Conservation (phyloP, 2,888 invertebrate species). For the Zele albiditarsus region DNA sequence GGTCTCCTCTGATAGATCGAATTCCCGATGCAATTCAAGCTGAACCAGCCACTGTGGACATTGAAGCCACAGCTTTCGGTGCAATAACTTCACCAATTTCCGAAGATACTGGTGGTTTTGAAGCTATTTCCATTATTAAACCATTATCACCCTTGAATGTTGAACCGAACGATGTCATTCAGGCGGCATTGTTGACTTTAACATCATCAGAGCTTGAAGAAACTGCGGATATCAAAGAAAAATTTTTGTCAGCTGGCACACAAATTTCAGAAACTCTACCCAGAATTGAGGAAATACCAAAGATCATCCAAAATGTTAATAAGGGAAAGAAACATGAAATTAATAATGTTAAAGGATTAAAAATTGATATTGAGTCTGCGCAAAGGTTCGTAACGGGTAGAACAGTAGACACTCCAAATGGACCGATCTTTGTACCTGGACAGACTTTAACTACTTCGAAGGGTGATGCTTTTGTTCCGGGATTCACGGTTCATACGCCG, state of each 20-base stretch:
- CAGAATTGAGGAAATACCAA: conserved; percentile 78
- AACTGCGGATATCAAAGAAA: conserved; percentile 78
- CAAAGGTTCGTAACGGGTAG: conserved; percentile 83
- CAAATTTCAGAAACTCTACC: conserved; percentile 78
- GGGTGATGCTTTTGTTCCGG: conserved; percentile 82
- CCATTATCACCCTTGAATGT: conserved; percentile 77
- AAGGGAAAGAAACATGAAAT: conserved; percentile 77
- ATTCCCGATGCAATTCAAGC: conserved; percentile 75
- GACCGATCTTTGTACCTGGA: conserved; percentile 83
- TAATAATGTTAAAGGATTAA: conserved; percentile 79
- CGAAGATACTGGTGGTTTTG: conserved; percentile 76
- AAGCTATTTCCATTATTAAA: conserved; percentile 78
- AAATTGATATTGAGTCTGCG: conserved; percentile 79
- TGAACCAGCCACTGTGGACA: conserved; percentile 75
- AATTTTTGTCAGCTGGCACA: conserved; percentile 74
- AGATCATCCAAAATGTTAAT: conserved; percentile 74
- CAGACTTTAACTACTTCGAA: conserved; percentile 82
- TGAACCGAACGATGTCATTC: conserved; percentile 73
- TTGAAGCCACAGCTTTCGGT: conserved; percentile 69
- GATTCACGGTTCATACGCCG: conserved; percentile 81
- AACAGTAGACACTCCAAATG: conserved; percentile 81
- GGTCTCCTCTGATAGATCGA: conserved; percentile 59
- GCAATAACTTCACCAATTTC: conserved; percentile 72
- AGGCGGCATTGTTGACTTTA: conserved; percentile 75
- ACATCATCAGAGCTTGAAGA: conserved; percentile 76